Conservation (phyloP, 2,113 vertebrate species). For the Paratilapia polleni region DNA sequence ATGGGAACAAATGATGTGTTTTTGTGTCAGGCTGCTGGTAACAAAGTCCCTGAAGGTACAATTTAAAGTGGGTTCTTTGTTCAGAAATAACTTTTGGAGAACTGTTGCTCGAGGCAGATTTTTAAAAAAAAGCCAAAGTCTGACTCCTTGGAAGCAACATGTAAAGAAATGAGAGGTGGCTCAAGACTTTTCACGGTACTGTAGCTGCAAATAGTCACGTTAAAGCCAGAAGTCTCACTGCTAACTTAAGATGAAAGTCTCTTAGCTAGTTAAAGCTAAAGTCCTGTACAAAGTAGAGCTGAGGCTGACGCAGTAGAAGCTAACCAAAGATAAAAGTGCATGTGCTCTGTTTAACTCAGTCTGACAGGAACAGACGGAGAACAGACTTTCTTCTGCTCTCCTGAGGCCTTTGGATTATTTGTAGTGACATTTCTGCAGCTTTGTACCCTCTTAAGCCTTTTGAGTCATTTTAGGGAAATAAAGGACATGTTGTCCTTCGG, state of each 20-base stretch:
- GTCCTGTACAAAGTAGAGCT: too few species aligned
- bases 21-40: fast-evolving
- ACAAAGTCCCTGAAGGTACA: too few species aligned
- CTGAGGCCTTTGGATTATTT: not conserved
- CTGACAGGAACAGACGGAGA: not conserved
- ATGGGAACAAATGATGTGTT: not conserved
- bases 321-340: not conserved
- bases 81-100: too few species aligned
- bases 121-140: too few species aligned
- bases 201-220: too few species aligned
- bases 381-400: not conserved
- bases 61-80: too few species aligned
- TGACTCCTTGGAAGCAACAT: not conserved
- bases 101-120: too few species aligned
- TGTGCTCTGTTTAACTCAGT: not conserved
- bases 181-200: not conserved
- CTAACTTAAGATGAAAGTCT: too few species aligned
- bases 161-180: not conserved
- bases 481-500: not conserved
- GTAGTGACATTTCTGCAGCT: not conserved
- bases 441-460: not conserved
- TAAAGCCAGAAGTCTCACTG: too few species aligned
- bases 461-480: not conserved
- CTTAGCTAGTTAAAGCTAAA: too few species aligned
- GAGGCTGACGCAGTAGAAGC: too few species aligned